A percentile compares a stretch with the other conserved stretches of the same genome.
Evolutionary conservation across 2,797 vertebrate genomes (phyloP).

Genomic region (Sandelia bainsii): DNA sequence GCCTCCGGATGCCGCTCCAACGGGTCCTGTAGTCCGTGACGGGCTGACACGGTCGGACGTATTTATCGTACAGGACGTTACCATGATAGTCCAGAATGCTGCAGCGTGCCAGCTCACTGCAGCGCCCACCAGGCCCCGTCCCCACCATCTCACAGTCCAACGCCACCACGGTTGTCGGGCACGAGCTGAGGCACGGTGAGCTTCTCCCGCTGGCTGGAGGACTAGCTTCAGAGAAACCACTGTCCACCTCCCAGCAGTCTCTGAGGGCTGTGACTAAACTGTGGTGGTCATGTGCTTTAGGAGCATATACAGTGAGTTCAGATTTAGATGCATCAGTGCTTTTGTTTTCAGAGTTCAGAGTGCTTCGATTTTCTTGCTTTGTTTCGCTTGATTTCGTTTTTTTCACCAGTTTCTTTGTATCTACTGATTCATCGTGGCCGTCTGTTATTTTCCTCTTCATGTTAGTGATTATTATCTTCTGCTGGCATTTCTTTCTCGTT

Average conservation of each 20-base stretch:
- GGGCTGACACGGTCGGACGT: constrained; percentile 85
- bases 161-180: constrained; percentile 81
- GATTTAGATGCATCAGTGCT: not conserved
- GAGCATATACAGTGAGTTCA: not conserved
- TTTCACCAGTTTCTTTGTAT: constrained; percentile 28
- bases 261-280: not conserved
- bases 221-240: constrained; percentile 81
- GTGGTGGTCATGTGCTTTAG: constrained; percentile 2
- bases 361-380: not conserved
- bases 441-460: constrained; percentile 49
- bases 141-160: constrained; percentile 99
- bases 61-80: constrained; percentile 91
- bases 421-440: not conserved
- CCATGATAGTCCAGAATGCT: constrained; percentile 91
- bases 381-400: not conserved
- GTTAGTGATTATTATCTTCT: not conserved
- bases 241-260: constrained; percentile 81
- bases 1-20: constrained; percentile 92
- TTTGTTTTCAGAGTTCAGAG: constrained; percentile 9
- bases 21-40: constrained; percentile 91
- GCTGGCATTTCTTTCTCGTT: constrained; percentile 43
- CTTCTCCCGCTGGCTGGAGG: constrained; percentile 76
- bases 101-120: constrained; percentile 92
- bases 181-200: constrained; percentile 61
- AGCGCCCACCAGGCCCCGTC: constrained; percentile 88